Evolutionary conservation across 92 coral and sea anemone species (phyloP), one percentile per base, ranked within the genome.

Genomic region (Siderastrea siderea): DNA sequence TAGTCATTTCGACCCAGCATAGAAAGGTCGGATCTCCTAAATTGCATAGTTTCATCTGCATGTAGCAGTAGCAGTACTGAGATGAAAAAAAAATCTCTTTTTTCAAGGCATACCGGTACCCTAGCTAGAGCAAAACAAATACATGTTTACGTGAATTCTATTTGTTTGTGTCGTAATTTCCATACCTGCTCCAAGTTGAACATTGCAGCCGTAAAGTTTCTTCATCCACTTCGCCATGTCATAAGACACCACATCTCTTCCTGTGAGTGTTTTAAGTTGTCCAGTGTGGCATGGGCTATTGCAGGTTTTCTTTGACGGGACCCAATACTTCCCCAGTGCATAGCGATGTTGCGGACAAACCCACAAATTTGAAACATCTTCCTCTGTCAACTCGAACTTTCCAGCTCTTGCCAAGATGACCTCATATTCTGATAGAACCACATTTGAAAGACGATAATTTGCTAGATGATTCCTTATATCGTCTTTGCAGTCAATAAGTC

Each of bases 311-410:
- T 66, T 66, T 38, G 45, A 38, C 38, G 71, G 71, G n/a, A 66
- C 38, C 71, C 71, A 66, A 66, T 15, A 66, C 46, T 66, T 66
- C n/a, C 71, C 71, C 13, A 66, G 38, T 6, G 71, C n/a, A 66
- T 66, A 43, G 8, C 71, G 71, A 66, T 66, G 71, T 16, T 43
- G 44, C 5, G 44, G 71, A 38, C 43, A 66, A 66, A 66, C 38
- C 71, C 71, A 66, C 45, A 5, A 66, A 66, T 66, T 66, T 66
- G 71, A 66, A 3, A 66, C 71, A 66, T 66, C 71, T 66, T 66
- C 71, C 13, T 66, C 13, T 66, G 13, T 66, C 71, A 8, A 66
- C 13, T 66, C 71, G n/a, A 66, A 66, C 38, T 10, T 14, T 60
- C 65, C 65, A 3, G 65, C 16, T 17, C 65, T 60, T 17, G 65